These are phyloP conservation scores for Tridacna gigas DNA, from an alignment of 2,888 invertebrate genomes.

Conservation along the genomic window DNA sequence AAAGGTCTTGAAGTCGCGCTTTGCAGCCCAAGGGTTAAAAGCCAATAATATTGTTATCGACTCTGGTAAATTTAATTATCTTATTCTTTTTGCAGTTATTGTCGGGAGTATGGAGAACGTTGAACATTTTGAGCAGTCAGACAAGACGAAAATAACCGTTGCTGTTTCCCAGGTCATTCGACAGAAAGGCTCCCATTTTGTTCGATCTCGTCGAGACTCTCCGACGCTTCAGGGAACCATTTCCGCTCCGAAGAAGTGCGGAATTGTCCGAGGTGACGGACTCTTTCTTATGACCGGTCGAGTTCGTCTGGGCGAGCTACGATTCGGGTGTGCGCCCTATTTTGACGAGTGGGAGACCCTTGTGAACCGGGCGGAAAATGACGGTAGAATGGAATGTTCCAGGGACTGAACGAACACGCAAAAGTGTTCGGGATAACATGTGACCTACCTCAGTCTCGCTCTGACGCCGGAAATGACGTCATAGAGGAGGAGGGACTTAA, in stretches of 20 bases:
- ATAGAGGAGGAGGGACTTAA: conserved; percentile 32
- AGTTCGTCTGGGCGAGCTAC: conserved; percentile 72
- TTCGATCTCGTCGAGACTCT: conserved; percentile 45
- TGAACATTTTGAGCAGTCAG: conserved; percentile 47
- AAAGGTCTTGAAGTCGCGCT: too few species aligned
- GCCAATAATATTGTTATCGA: too few species aligned
- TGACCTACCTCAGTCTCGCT: conserved; percentile 62
- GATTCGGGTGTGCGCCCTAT: conserved; percentile 74
- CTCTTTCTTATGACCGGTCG: conserved; percentile 77
- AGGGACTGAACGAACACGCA: conserved; percentile 49
- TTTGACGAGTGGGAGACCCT: conserved; percentile 75
- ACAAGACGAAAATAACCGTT: conserved; percentile 70
- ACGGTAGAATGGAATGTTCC: conserved; percentile 68
- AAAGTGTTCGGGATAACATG: conserved; percentile 13
- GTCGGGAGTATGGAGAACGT: conserved; percentile 73
- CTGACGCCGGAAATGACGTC: conserved; percentile 47
- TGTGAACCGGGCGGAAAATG: conserved; percentile 58
- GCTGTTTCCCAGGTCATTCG: conserved; percentile 73
- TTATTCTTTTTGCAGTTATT: conserved; percentile 68
- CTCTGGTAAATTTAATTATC: background rate
- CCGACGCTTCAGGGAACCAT: conserved; percentile 70
- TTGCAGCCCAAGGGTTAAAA: too few species aligned
- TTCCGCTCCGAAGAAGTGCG: conserved; percentile 71
- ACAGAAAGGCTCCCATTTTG: conserved; percentile 64
- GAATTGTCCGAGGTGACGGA: conserved; percentile 68